Base-by-base conservation (phyloP, 2,797 vertebrate genomes). In the Mormyrus proboscirostris region DNA sequence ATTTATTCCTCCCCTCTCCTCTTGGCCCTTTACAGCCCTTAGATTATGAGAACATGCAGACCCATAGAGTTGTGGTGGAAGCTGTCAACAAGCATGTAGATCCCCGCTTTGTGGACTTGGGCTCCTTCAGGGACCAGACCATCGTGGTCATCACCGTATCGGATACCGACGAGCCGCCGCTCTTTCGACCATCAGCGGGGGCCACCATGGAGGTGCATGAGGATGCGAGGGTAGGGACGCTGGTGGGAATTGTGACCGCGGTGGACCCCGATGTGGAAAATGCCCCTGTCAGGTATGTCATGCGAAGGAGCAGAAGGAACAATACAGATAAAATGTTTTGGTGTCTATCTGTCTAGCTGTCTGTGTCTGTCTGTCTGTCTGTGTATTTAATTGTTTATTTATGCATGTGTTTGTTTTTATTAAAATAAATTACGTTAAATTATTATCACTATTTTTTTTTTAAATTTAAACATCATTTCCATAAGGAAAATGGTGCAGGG, bases 41-140 rank as follows among this genome's bases (percentile, higher is more conserved):
- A 10, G 97, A 99, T 95, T 99, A 97, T 0, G 98, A 99, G 94
- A 97, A 92, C 6, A 98, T 97, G 90, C 95, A 95, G 0, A 96
- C 96, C 3, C 98, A 99, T 95, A 99, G 97, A 0, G 96, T 99
- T 0, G 97, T 99, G 90, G 96, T 99, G 91, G 98, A 99, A 93
- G 98, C 98, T 0, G 96, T 98, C 76, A 99, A 99, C 94, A 99
- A 99, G 93, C 98, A 99, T 0, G 96, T 97, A 6, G 98, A 99
- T 91, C 97, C 98, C 62, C 97, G 97, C 22, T 98, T 98, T 0
- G 93, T 95, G 88, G 97, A 98, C 94, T 94, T 99, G 92, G 98
- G 97, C 88, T 96, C 98, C 7, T 99, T 99, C 92, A 94, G 97
- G 55, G 98, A 99, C 95, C 97, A 98, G 94, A 97, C 98, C 82